Evolutionary conservation across 2,113 vertebrate species (phyloP), one percentile per base, ranked within the genome.

Genomic region (Scomber scombrus): DNA sequence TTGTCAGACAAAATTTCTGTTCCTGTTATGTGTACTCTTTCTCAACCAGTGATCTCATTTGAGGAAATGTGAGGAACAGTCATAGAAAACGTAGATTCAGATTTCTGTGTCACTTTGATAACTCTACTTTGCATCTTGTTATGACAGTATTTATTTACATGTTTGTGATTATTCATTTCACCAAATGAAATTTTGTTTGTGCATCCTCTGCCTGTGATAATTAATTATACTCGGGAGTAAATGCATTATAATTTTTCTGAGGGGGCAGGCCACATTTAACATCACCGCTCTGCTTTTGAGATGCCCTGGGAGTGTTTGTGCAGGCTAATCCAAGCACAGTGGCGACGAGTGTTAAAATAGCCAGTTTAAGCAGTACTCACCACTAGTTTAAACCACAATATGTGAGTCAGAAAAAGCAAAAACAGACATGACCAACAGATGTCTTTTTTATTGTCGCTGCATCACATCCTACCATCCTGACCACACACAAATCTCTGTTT

Each of bases 331-430:
- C 19, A 43, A 67, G 52, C 77, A 40, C 64, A 67, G 73, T 45
- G 77, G 81, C 82, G 72, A 84, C 88, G 84, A 85, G 64, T 68
- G 57, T 71, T 81, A 75, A 62, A 75, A 49, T 54, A 12, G 50
- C 57, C 82, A 81, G 67, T 51, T 64, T 57, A 84, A 87, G 70
- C 60, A n/a, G 19, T 5, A 49, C 68, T 81, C 67, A 61, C 58
- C 19, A 16, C 61, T 63, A 52, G 47, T 62, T 77, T 10, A 45
- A 88, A 82, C 80, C 86, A 80, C 71, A 81, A 16, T 11, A 55
- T 77, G 55, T 88, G 88, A 91, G 82, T 88, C 84, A 91, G 70
- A 88, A 49, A 58, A 68, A 54, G 43, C 5, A 47, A 68, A 80
- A 14, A 4, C 43, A 82, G 61, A 66, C 65, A 65, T 61, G 63